Evolutionary conservation across 64 coral and sea anemone species (phyloP), one percentile per base, ranked within the genome.

Genomic region (Pocillopora verrucosa): DNA sequence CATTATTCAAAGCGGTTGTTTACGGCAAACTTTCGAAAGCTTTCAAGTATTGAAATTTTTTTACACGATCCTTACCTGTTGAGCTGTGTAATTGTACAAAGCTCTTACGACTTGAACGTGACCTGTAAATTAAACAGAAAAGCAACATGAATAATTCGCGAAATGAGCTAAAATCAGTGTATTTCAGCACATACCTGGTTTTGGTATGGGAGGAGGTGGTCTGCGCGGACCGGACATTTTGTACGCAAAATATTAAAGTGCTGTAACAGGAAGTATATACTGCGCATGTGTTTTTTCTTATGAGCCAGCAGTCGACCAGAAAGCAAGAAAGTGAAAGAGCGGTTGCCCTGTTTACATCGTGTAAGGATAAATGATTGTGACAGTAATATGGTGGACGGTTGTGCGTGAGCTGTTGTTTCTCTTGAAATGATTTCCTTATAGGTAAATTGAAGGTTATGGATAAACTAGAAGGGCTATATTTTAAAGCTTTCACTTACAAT

Each of bases 71-170:
- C 36, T 13, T 68, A 98, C 95, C 89, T 98, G 95, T 72, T 92
- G 89, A 17, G 95, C 95, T 36, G 89, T 92, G 68, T 98, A 98
- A 76, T 98, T 98, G 86, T 63, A 98, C 20, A 63, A 58, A 2
- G 95, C 95, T 81, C 95, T 88, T 0, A 97, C 95, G 65, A 97
- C 95, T 83, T 97, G 95, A 7, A 97, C 95, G 84, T 97, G 95
- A 45, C 80, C 95, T 97, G 61, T 5, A 87, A 17, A 80, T 26
- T 25, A 72, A 80, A 25, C 36, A 57, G 13, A 35, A 35, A 67
- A 60, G 7, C 10, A 75, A 16, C 56, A 76, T 80, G 15, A 86
- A 80, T 0, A 59, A 56, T 56, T 85, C 36, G 13, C 56, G 5
- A 0, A 67, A 37, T 45, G 20, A 15, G 82, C 9, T n/a, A 72